These are phyloP conservation scores for Cybosia mesomella DNA, from an alignment of 2,888 invertebrate genomes.

Conservation along the genomic window DNA sequence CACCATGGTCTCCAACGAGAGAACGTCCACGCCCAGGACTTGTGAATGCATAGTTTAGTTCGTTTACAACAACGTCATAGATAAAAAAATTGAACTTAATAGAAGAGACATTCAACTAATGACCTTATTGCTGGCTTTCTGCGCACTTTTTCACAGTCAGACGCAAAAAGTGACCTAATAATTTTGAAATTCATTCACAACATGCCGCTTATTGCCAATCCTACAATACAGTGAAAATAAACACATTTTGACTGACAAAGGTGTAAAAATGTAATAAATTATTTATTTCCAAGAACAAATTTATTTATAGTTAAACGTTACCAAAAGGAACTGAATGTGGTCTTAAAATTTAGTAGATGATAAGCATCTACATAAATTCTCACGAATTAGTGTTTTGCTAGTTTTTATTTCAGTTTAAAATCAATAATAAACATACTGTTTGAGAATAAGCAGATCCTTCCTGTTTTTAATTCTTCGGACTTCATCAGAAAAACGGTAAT, in stretches of 20 bases:
- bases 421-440: slow-evolving; percentile 1
- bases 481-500: neutral
- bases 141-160: too few relatives aligned
- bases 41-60: neutral
- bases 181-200: too few relatives aligned
- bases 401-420: slow-evolving; percentile 1
- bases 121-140: too few relatives aligned
- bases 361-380: neutral
- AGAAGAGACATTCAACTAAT: too few relatives aligned
- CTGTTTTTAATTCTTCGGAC: neutral
- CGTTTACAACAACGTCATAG: too few relatives aligned
- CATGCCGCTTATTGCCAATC: too few relatives aligned
- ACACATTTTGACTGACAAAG: neutral
- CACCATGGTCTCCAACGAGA: too few relatives aligned
- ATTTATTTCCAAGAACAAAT: neutral
- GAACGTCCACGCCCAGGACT: too few relatives aligned
- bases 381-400: neutral
- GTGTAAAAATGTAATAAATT: neutral
- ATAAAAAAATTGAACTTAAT: too few relatives aligned
- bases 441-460: neutral
- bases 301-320: neutral
- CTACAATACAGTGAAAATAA: too few relatives aligned
- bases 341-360: neutral
- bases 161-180: too few relatives aligned
- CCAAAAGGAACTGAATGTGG: neutral